These are phyloP conservation scores for Acanthococcus lagerstroemiae DNA, from an alignment of 2,888 invertebrate species.

Conservation along the genomic window DNA sequence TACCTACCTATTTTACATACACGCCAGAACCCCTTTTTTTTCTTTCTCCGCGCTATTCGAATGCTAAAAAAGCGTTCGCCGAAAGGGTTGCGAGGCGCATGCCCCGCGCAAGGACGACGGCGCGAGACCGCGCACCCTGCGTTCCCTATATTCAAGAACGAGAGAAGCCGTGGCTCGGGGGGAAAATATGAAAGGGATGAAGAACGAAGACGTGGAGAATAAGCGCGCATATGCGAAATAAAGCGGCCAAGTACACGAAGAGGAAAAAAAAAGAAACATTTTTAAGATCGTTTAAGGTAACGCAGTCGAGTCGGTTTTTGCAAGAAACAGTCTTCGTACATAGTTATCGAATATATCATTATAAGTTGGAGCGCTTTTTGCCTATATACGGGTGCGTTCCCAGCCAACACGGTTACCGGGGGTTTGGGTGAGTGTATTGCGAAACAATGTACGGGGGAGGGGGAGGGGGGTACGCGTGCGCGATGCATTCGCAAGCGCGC, in stretches of 20 bases:
- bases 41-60: not conserved
- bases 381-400: not conserved
- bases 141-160: conserved; percentile 1
- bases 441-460: not conserved
- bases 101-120: conserved; percentile 1
- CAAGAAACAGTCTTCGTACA: not conserved
- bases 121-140: conserved; percentile 2
- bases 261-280: not conserved
- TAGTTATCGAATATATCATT: not conserved
- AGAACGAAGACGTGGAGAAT: too few relatives aligned
- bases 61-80: not conserved
- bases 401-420: not conserved
- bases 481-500: conserved; percentile 9
- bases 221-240: not conserved
- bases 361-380: not conserved
- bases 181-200: not conserved
- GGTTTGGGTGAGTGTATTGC: not conserved
- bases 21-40: conserved; percentile 1
- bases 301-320: not conserved
- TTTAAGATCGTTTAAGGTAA: conserved; percentile 22
- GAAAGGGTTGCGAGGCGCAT: not conserved
- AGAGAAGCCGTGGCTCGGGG: not conserved
- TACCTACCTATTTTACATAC: conserved; percentile 10
- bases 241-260: not conserved
- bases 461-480: conserved; percentile 14